Base-by-base conservation (phyloP, 2,888 invertebrate species). In the Sericinus montela region DNA sequence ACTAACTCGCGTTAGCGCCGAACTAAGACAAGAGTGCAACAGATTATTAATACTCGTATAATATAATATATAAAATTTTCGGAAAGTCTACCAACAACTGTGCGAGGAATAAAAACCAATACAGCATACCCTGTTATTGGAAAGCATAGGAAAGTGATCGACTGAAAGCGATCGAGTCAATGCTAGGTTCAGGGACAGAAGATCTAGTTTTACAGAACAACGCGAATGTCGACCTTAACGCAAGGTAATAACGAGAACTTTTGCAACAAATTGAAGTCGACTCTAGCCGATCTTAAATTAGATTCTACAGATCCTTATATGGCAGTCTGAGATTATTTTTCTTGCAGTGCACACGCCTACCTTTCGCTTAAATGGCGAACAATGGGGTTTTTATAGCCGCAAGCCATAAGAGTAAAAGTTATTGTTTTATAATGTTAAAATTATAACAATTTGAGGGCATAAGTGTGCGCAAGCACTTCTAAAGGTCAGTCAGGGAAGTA, bases 121-220 rank as follows among this genome's bases (percentile, higher is more conserved):
- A 62, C 65, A 51, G 57, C 69, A 72, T 65, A 69, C 65, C 56
- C 54, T 34, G 39, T 44, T 38, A 54, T 69, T 72, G 62, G 76
- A 76, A 76, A 75, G 74, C 63, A 60, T 63, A 67, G 59, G 72
- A 72, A 72, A 76, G 70, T 59, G 61, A 69, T 62, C 56, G 34
- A 45, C 50, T 48, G 56, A 45, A 40, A 40, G 39, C 23, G 16
- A 36, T 16, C 40, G 15, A 7, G 38, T 16, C 36, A 10, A 23
- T 6, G 19, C 10, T 6, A 11, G 1, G 43, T 28, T 28, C 37
- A 38, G 8, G 9, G 25, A n/a, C 15, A 9, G 1, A 25, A 23
- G 3, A 14, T 13, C 4, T 1, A 40, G n/a, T 16, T 3, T 10
- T 14, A 32, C 30, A 8, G 13, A 10, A 36, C 9, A 14, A 1